phyloP scores from a whole-genome alignment of 2,797 vertebrate species.

The Sparidentex hasta region DNA sequence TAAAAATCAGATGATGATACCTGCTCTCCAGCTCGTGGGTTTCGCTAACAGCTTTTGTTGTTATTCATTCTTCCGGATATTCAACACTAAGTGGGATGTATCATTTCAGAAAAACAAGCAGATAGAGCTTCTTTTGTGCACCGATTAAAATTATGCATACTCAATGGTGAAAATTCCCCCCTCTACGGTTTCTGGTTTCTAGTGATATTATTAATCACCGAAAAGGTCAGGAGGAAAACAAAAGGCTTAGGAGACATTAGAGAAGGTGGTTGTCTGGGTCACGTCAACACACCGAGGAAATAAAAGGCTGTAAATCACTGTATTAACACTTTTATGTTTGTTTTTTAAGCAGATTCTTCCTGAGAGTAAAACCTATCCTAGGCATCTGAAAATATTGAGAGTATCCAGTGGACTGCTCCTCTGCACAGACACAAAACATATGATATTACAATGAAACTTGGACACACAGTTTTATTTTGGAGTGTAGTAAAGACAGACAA shows the following conservation, averaged over 20 bases:
- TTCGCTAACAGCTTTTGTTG: background rate
- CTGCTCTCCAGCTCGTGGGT: background rate
- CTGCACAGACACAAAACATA: background rate
- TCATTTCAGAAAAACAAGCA: background rate
- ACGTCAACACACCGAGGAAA: conserved; percentile 40
- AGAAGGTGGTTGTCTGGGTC: conserved; percentile 68
- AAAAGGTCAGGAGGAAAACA: conserved; percentile 85
- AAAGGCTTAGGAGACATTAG: conserved; percentile 80
- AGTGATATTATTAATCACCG: conserved; percentile 80
- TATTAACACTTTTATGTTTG: conserved; percentile 16
- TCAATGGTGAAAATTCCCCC: conserved; percentile 43
- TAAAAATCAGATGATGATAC: background rate
- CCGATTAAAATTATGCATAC: conserved; percentile 46
- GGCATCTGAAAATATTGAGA: background rate
- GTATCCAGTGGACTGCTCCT: background rate
- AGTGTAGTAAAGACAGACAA: conserved; percentile 60
- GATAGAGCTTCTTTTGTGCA: conserved; percentile 20
- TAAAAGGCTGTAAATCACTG: conserved; percentile 1
- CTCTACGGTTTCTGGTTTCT: conserved; percentile 74
- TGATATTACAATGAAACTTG: background rate
- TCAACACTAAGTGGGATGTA: background rate
- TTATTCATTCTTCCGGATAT: conserved; percentile 1
- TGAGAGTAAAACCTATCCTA: background rate
- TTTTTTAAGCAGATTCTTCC: conserved; percentile 10
- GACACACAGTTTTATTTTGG: background rate